Evolutionary conservation across 2,888 invertebrate genomes (phyloP).

Genomic region (Cerceris rybyensis): DNA sequence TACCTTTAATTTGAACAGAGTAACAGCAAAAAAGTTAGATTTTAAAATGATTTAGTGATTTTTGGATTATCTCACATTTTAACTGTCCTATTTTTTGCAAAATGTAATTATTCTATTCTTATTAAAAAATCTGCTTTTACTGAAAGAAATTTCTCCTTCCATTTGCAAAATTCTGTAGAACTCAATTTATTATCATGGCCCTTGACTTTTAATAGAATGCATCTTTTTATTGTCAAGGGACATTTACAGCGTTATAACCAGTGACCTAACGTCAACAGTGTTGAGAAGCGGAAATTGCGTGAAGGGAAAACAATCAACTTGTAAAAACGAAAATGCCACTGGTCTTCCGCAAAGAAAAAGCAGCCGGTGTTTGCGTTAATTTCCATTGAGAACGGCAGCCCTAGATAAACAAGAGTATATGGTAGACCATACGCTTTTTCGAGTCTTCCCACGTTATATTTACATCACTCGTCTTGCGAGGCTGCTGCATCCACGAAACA

Average conservation of each 20-base stretch:
- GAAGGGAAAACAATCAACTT: background rate
- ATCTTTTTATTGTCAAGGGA: no score
- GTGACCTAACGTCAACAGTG: background rate
- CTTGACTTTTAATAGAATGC: background rate
- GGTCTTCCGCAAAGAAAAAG: constrained; percentile 1
- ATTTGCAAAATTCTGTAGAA: no score
- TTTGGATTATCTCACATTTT: no score
- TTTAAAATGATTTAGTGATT: no score
- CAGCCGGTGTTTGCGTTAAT: constrained; percentile 26
- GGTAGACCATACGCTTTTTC: constrained; percentile 10
- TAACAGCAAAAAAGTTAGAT: no score
- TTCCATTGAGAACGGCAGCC: background rate
- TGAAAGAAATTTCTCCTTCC: no score
- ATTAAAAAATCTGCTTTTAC: no score
- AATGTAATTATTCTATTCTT: no score
- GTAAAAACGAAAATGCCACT: background rate
- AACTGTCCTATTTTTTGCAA: no score
- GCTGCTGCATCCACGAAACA: constrained; percentile 12
- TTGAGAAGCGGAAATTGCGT: constrained; percentile 9
- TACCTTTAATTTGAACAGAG: no score
- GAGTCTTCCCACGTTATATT: constrained; percentile 20
- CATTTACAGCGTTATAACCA: no score
- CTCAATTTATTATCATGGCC: no score
- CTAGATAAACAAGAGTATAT: constrained; percentile 22
- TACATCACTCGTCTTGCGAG: constrained; percentile 4